These are phyloP conservation scores for Spatulosminthurus flaviceps DNA, from an alignment of 2,888 invertebrate species.

Conservation along the genomic window DNA sequence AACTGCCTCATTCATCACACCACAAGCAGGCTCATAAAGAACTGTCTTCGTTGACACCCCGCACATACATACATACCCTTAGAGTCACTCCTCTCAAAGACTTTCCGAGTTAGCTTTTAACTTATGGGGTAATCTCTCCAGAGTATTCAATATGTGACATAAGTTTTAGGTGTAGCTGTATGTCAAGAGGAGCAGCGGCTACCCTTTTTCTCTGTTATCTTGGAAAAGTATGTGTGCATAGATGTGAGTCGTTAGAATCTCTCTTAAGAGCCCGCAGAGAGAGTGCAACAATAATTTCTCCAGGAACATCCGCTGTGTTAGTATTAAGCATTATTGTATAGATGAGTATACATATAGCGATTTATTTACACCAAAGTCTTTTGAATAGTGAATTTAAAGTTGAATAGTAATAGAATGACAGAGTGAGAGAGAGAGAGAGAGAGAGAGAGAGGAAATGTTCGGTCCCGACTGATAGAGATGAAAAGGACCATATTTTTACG, in stretches of 20 bases:
- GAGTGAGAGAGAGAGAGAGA: not conserved
- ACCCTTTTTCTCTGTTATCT: slow-evolving; percentile 22
- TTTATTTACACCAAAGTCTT: not conserved
- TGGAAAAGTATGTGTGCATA: not conserved
- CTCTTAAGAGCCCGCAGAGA: slow-evolving; percentile 19
- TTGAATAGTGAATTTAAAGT: not conserved
- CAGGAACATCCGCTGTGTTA: not conserved
- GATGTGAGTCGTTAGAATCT: not conserved
- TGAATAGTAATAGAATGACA: not conserved
- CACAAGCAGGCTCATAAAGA: slow-evolving; percentile 51
- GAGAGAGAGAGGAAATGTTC: slow-evolving; percentile 6
- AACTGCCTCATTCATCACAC: slow-evolving; percentile 52
- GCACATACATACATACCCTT: slow-evolving; percentile 8
- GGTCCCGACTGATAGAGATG: slow-evolving; percentile 1
- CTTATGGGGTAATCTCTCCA: not conserved
- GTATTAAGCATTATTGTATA: too few species aligned
- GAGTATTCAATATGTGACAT: not conserved
- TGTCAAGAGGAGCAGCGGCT: slow-evolving; percentile 28
- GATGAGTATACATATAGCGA: too few species aligned
- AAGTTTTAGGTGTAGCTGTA: not conserved
- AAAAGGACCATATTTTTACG: slow-evolving; percentile 23
- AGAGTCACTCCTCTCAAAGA: not conserved
- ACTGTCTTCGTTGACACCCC: slow-evolving; percentile 45
- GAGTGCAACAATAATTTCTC: slow-evolving; percentile 28
- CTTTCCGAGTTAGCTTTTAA: slow-evolving; percentile 6